A percentile compares a stretch with the other conserved stretches of the same genome.
Conservation (phyloP, 1,140 invertebrate species). For the Drosophila sp. region DNA sequence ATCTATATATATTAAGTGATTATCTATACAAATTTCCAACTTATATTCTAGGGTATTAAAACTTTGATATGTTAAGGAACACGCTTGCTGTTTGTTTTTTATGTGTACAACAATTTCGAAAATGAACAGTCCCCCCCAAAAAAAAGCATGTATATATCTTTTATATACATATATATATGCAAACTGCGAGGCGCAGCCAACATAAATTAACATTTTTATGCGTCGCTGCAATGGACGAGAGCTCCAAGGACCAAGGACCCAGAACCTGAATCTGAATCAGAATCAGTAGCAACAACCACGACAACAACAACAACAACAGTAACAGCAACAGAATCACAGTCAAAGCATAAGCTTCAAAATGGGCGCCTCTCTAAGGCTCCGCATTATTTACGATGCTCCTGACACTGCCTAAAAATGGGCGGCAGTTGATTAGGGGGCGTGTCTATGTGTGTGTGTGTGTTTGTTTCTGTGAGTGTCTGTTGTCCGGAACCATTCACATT, state of each 20-base stretch:
- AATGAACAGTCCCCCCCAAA: slow-evolving; percentile 36
- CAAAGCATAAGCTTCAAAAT: slow-evolving; percentile 57
- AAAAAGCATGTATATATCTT: slow-evolving; percentile 20
- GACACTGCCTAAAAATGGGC: slow-evolving; percentile 47
- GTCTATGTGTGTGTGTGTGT: neutral
- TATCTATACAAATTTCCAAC: neutral
- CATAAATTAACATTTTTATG: slow-evolving; percentile 82
- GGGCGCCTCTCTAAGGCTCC: slow-evolving; percentile 69
- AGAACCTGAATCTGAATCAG: neutral
- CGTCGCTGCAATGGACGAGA: slow-evolving; percentile 73
- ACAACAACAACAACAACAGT: slow-evolving; percentile 4
- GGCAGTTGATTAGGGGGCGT: slow-evolving; percentile 26
- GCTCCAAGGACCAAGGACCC: slow-evolving; percentile 22
- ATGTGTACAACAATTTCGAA: slow-evolving; percentile 38
- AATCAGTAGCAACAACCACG: slow-evolving; percentile 1
- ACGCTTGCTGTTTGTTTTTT: slow-evolving; percentile 6
- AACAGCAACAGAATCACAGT: slow-evolving; percentile 47
- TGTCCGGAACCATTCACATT: slow-evolving; percentile 67
- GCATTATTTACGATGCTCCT: slow-evolving; percentile 75
- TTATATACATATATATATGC: slow-evolving; percentile 52
- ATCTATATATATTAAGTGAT: too few species aligned
- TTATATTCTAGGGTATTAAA: neutral
- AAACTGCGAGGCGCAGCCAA: slow-evolving; percentile 73
- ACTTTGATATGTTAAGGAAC: neutral
- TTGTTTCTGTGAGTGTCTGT: slow-evolving; percentile 24